Evolutionary conservation across 2,113 vertebrate species (phyloP), one percentile per base, ranked within the genome.

Genomic region (Callipepla californica): DNA sequence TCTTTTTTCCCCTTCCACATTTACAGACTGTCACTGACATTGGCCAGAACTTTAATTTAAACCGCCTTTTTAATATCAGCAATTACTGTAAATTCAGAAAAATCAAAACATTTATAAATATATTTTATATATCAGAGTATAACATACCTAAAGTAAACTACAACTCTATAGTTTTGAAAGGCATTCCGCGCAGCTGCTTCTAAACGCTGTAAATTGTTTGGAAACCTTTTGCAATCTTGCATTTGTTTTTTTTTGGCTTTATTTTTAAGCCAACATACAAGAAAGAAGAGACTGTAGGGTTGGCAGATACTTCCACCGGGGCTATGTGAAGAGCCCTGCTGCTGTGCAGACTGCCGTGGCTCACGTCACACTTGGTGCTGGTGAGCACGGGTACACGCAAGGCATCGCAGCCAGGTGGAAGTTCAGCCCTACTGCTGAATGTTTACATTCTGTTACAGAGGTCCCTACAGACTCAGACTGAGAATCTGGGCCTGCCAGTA

Each of bases 101-200:
- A 94, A 77, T 42, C 25, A 95, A 78, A 95, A 80, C 87, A 79
- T 98, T 98, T 98, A 96, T 98, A 96, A 92, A 85, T 98, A 96
- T 98, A 98, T 98, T 98, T 93, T 98, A 97, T 98, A 97, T 97
- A 97, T 97, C 91, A 91, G 85, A 96, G 66, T 96, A 96, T 90
- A 97, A 92, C 89, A 7, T 96, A 96, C 75, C 88, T 98, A 97
- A 66, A 92, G 61, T 80, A 90, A 97, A 86, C 81, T 80, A 88
- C 96, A 96, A 88, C 45, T 21, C 90, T 93, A 80, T 85, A 82
- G 67, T 97, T 98, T 97, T 94, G 93, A 96, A 92, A 93, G 80
- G 80, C 91, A 95, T 97, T 96, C 95, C 94, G 87, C 67, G 88
- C 81, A 61, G 96, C 92, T 95, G 92, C 95, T 95, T 94, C 95